Base-by-base conservation (phyloP, 2,797 vertebrate species). In the Chaetophractus vellerosus region DNA sequence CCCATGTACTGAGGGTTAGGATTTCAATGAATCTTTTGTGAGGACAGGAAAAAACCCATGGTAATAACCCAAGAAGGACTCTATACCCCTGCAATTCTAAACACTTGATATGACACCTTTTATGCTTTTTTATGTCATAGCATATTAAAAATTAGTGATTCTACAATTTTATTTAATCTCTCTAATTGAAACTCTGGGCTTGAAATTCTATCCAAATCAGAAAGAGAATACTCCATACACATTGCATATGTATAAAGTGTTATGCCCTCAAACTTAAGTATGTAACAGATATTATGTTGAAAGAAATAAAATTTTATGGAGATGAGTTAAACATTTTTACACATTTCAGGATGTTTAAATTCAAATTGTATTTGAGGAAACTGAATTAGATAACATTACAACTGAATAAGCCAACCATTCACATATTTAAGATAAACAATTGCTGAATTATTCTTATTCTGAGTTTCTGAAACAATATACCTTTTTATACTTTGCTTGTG, bases 171-270 rank as follows among this genome's bases (percentile, higher is more conserved):
- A 66, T n/a, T 52, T 76, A 64, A 71, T 61, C 57, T 88, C 28
- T 71, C 76, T 61, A 66, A 82, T 28, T 90, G 16, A 63, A 94
- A 71, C 92, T 45, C 9, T 86, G 16, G 84, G n/a, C 14, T 28
- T 92, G 36, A 92, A 48, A 55, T 81, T 76, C 64, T 81, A 31
- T 19, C 26, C 26, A 45, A 66, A 52, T 23, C 18, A 18, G 50
- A 52, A 45, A 45, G 0, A 66, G 23, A 66, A 31, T 66, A 61
- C 9, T 31, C 28, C 15, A 21, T 45, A 12, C 84, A 61, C 14
- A 36, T 38, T 59, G 11, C 19, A 72, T 79, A 12, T 72, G 50
- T 31, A 16, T 24, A 1, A 26, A 64, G 10, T 38, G 9, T 9
- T 48, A 38, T 9, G 45, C 11, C 23, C 19, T 19, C 19, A 23